A percentile compares a stretch with the other conserved stretches of the same genome.
phyloP scores from a whole-genome alignment of 2,888 invertebrate genomes.

The Hanleya hanleyi region DNA sequence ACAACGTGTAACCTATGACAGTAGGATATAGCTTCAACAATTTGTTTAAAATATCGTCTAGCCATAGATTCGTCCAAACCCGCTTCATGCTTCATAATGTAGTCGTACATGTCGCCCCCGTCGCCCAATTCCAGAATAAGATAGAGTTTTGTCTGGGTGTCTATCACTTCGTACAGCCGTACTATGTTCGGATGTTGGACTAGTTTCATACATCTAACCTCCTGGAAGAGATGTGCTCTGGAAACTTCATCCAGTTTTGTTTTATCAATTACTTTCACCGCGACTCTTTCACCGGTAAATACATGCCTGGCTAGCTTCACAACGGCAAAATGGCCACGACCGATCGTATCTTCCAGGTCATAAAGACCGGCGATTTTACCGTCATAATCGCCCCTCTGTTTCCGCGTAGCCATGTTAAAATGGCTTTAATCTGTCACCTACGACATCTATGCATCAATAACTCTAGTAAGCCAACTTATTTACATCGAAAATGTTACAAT shows the following conservation, averaged over 20 bases:
- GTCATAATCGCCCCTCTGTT: slow-evolving; percentile 61
- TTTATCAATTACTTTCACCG: slow-evolving; percentile 98
- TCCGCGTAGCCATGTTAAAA: slow-evolving; percentile 52
- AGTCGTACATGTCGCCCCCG: slow-evolving; percentile 98
- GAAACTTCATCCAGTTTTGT: slow-evolving; percentile 97
- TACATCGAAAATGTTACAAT: not conserved
- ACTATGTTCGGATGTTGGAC: slow-evolving; percentile 99
- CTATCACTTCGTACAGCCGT: slow-evolving; percentile 98
- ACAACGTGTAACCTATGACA: slow-evolving; percentile 94
- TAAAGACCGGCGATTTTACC: slow-evolving; percentile 84
- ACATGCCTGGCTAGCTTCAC: slow-evolving; percentile 98
- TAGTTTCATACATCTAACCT: slow-evolving; percentile 97
- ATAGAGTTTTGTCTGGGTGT: slow-evolving; percentile 95
- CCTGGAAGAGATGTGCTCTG: slow-evolving; percentile 86
- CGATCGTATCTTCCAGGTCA: slow-evolving; percentile 97
- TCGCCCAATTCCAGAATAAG: slow-evolving; percentile 96
- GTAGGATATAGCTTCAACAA: slow-evolving; percentile 96
- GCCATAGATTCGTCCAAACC: slow-evolving; percentile 80
- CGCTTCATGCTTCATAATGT: slow-evolving; percentile 94
- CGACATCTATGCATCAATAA: not conserved
- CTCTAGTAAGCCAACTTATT: not conserved
- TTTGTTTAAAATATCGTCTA: slow-evolving; percentile 93
- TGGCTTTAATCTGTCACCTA: slow-evolving; percentile 6
- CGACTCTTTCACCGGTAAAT: slow-evolving; percentile 98
- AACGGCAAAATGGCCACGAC: slow-evolving; percentile 98